Base-by-base conservation (phyloP, 2,888 invertebrate species). In the Drosophila nr. perissopoda region DNA sequence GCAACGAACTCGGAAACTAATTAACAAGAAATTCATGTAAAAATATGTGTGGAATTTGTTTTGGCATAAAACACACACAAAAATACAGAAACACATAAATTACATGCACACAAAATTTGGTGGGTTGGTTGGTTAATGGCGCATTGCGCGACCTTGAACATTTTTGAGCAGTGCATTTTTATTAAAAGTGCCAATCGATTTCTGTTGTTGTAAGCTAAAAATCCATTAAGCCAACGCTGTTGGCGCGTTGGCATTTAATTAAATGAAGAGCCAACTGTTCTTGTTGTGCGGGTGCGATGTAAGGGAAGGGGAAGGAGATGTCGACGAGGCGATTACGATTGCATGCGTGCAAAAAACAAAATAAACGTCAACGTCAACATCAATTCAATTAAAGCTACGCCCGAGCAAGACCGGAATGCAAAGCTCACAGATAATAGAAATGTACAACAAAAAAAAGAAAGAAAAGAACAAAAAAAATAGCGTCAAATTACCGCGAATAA, bases 341-440 rank as follows among this genome's bases (percentile, higher is more conserved):
- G 69, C 66, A 76, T 64, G 67, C 70, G 69, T 69, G 69, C 59
- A 65, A 69, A 63, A 69, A 61, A 77, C 76, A 83, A 63, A 69
- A 59, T 78, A 82, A 78, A 73, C 74, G 67, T 49, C 76, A 78
- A 73, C 74, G 67, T 49, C 76, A 76, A 82, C 59, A 73, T 73
- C 80, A 82, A 79, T 83, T 83, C 68, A 80, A 86, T 86, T 83
- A 75, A 82, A 69, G 70, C 72, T 25, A 31, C 7, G 8, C 4
- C 59, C 49, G n/a, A n/a, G n/a, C 52, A 58, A 29, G 45, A 36
- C 52, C 16, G 21, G 16, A 48, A 31, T 31, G 34, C 16, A 38
- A 40, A 42, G 45, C 61, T 42, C 54, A 69, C 74, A 69, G 69
- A 78, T 78, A 87, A 78, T 73, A 70, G 74, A 77, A 45, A 8